A percentile compares a stretch with the other conserved stretches of the same genome.
Evolutionary conservation across 2,797 vertebrate genomes (phyloP).

Genomic region (Adelosebastes latens): DNA sequence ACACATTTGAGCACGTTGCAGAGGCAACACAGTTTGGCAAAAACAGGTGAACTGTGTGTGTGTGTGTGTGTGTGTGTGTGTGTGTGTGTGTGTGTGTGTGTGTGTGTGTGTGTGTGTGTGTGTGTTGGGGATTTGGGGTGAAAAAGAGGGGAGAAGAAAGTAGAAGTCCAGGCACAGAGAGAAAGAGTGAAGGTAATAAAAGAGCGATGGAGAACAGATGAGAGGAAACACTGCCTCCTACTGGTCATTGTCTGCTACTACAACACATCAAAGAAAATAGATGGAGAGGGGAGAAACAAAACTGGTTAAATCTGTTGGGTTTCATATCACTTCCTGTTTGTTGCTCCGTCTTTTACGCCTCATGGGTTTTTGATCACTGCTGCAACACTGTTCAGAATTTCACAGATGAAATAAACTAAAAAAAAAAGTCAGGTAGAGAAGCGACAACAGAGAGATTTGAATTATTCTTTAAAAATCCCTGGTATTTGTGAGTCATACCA

Average conservation of each 20-base stretch:
- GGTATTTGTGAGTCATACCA: neutral
- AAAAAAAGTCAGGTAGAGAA: neutral
- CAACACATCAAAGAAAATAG: conserved; percentile 43
- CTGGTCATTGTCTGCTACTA: conserved; percentile 62
- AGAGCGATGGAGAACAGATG: conserved; percentile 37
- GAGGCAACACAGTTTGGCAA: conserved; percentile 12
- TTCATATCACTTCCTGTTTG: neutral
- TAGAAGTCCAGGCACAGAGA: neutral
- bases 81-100: neutral
- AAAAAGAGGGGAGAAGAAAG: neutral
- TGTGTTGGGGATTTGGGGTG: neutral
- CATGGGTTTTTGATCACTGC: neutral
- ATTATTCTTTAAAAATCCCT: neutral
- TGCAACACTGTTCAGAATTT: neutral
- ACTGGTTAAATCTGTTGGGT: no score
- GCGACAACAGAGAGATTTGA: neutral
- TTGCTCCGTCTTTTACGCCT: neutral
- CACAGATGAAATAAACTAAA: neutral
- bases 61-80: neutral
- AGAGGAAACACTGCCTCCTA: conserved; percentile 77
- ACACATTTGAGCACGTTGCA: neutral
- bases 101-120: conserved; percentile 1
- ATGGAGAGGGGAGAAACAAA: neutral
- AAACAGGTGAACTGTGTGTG: conserved; percentile 12
- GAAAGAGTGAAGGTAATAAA: conserved; percentile 1